These are phyloP conservation scores for Ailuropoda melanoleuca DNA, from an alignment of 2,113 vertebrate genomes.

Conservation along the genomic window DNA sequence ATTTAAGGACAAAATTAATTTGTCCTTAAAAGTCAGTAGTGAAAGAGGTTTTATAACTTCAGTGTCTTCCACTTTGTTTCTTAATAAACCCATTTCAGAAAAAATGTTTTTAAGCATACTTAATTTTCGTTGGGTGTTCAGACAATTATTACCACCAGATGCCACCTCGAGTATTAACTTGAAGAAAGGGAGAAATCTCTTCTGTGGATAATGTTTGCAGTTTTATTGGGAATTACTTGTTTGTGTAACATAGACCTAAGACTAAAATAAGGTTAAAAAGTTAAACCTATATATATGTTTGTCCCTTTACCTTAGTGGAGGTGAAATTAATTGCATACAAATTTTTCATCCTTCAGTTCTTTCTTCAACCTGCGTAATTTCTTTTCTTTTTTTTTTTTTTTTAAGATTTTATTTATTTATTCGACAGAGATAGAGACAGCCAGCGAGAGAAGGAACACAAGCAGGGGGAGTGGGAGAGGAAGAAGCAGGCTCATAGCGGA, in stretches of 20 bases:
- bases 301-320: not conserved
- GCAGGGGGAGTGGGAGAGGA: too few species aligned
- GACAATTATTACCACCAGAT: conserved; percentile 9
- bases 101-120: not conserved
- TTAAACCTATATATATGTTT: not conserved
- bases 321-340: conserved; percentile 32
- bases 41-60: conserved; percentile 25
- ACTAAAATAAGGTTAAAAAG: conserved; percentile 32
- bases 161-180: not conserved
- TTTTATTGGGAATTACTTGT: conserved; percentile 49
- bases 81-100: conserved; percentile 42
- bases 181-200: conserved; percentile 37
- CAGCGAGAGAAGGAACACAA: too few species aligned
- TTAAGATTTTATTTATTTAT: too few species aligned
- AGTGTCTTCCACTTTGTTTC: not conserved
- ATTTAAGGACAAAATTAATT: conserved; percentile 44
- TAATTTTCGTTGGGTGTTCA: conserved; percentile 34
- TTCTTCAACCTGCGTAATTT: not conserved
- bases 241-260: conserved; percentile 8
- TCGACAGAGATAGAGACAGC: too few species aligned
- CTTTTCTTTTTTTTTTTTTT: too few species aligned
- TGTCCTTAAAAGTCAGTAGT: conserved; percentile 8
- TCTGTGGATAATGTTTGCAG: not conserved
- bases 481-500: too few species aligned
- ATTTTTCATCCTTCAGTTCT: conserved; percentile 16